Base-by-base conservation (phyloP, 2,888 invertebrate genomes). In the Himalopsyche anomala region DNA sequence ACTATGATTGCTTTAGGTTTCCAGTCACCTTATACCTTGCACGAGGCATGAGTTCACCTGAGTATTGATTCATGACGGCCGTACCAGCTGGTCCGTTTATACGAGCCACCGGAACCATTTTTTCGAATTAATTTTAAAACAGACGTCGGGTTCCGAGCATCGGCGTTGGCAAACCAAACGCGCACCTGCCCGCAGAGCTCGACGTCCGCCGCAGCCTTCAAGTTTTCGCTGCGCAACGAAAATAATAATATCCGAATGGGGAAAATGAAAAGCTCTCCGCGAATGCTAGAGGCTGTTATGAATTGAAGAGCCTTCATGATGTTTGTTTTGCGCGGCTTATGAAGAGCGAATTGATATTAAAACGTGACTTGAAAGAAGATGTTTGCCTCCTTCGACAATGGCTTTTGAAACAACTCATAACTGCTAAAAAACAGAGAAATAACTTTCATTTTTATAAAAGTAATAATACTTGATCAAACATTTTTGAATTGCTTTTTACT, bases 11-110 rank as follows among this genome's bases (percentile, higher is more conserved):
- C 19, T 19, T 15, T 19, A 4, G 19, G 36, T 51, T 51, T 15
- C 15, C 51, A 51, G 51, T 74, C 74, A 36, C 74, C 74, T 28
- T 74, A 74, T 74, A 74, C 80, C 80, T 19, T 51, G 45, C 42
- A 45, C 51, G 80, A 42, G 80, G 80, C 80, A 40, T 51, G 80
- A 51, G 42, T 51, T 45, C 80, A 80, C 80, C 45, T 42, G 80
- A 85, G 84, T 85, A 85, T 85, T 85, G 85, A 85, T 86, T 86
- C 83, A 84, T 80, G 55, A 79, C 36, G 80, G 84, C 86, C 86
- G 86, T 86, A 84, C 86, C 86, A 86, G 82, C 84, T 86, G 86
- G 86, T 84, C 84, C 84, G 82, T 80, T 45, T 56, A 79, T 82
- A 86, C 86, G 83, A 54, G 62, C 38, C 83, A 56, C n/a, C 40